Conservation (phyloP, 2,797 vertebrate species). For the Enteromius fasciolatus region DNA sequence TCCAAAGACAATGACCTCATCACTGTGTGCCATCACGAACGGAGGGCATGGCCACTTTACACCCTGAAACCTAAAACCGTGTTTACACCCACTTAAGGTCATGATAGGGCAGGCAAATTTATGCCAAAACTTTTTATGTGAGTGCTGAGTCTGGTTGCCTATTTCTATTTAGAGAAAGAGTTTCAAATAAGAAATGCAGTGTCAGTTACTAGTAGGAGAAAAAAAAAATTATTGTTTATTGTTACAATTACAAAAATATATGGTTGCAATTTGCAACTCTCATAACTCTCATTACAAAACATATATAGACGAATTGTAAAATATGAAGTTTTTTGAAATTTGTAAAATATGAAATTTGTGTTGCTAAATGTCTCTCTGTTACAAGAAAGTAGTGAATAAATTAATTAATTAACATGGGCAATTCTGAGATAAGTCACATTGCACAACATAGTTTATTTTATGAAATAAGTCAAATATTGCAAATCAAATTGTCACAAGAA, state of each 20-base stretch:
- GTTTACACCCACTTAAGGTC: slow-evolving; percentile 41
- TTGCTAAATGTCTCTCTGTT: not conserved
- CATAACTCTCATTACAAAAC: not conserved
- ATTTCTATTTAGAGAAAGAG: not conserved
- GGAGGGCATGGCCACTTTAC: slow-evolving; percentile 35
- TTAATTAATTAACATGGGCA: no score
- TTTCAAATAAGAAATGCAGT: not conserved
- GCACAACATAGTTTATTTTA: not conserved
- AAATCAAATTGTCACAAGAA: not conserved
- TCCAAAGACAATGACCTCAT: slow-evolving; percentile 65
- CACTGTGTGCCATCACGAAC: slow-evolving; percentile 28
- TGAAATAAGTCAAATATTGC: not conserved
- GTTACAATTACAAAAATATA: not conserved
- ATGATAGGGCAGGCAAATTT: slow-evolving; percentile 10
- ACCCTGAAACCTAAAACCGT: slow-evolving; percentile 29
- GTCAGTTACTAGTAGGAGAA: not conserved
- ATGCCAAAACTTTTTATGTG: slow-evolving; percentile 21
- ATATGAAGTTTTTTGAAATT: no score
- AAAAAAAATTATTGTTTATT: not conserved
- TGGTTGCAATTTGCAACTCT: not conserved
- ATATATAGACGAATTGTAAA: not conserved
- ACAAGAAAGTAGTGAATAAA: not conserved
- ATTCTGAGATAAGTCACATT: not conserved
- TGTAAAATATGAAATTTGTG: not conserved
- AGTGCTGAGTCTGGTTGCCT: not conserved